Conservation (phyloP, 2,797 vertebrate species). For the Enoplosus armatus region DNA sequence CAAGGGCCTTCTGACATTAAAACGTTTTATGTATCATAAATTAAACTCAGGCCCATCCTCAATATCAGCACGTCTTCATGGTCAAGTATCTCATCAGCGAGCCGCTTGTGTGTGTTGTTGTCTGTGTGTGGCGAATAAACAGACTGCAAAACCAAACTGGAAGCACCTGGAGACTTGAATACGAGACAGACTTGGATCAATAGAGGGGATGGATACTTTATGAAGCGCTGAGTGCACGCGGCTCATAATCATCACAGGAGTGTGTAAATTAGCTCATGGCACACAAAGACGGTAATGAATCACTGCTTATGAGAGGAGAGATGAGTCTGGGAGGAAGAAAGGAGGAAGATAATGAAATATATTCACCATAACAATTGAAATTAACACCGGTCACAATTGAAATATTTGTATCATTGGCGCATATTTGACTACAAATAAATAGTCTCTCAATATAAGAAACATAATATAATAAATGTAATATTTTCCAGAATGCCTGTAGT, state of each 20-base stretch:
- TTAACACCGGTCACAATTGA: slow-evolving; percentile 45
- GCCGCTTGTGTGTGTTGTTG: slow-evolving; percentile 35
- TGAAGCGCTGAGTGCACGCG: slow-evolving; percentile 49
- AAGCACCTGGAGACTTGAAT: slow-evolving; percentile 42
- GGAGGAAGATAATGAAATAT: slow-evolving; percentile 49
- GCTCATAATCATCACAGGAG: slow-evolving; percentile 68
- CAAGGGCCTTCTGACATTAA: slow-evolving; percentile 29
- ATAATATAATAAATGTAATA: not conserved
- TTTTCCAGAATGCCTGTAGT: not conserved
- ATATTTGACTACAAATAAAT: slow-evolving; percentile 21
- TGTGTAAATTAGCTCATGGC: slow-evolving; percentile 70
- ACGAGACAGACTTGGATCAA: slow-evolving; percentile 62
- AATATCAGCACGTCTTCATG: slow-evolving; percentile 61
- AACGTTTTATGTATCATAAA: slow-evolving; percentile 63
- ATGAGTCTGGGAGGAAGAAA: slow-evolving; percentile 20
- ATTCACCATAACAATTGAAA: slow-evolving; percentile 47
- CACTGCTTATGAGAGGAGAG: slow-evolving; percentile 45
- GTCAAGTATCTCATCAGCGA: slow-evolving; percentile 63
- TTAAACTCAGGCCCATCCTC: slow-evolving; percentile 45
- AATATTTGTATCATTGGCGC: not conserved
- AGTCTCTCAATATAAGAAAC: slow-evolving; percentile 4
- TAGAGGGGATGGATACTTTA: slow-evolving; percentile 65
- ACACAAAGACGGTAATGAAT: slow-evolving; percentile 61
- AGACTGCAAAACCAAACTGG: slow-evolving; percentile 34
- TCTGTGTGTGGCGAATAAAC: slow-evolving; percentile 12